Evolutionary conservation across 1,140 invertebrate species (phyloP).

Genomic region (Dolichoris vasculosae): DNA sequence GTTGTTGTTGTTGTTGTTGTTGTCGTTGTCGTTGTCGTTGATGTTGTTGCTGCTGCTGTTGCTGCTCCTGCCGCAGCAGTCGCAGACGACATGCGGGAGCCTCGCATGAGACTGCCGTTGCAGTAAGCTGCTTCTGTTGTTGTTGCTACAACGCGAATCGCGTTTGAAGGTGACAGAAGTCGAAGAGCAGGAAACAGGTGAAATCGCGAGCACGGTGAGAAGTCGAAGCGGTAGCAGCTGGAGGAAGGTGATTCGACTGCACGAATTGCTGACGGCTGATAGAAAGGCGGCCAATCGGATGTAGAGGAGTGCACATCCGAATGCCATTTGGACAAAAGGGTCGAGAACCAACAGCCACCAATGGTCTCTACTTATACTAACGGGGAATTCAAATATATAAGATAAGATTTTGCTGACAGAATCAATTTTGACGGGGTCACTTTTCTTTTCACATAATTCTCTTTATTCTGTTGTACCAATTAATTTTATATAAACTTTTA

Average conservation of each 20-base stretch:
- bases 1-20: too few species aligned
- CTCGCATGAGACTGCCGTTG: constrained; percentile 9
- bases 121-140: neutral
- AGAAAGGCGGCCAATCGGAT: constrained; percentile 73
- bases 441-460: constrained; percentile 49
- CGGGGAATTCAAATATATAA: constrained; percentile 75
- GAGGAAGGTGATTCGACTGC: constrained; percentile 46
- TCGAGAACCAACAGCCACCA: constrained; percentile 74
- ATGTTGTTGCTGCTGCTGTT: too few species aligned
- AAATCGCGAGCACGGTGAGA: constrained; percentile 33
- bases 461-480: constrained; percentile 54
- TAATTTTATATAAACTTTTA: constrained; percentile 3
- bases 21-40: too few species aligned
- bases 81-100: neutral
- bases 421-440: constrained; percentile 63
- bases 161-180: constrained; percentile 27
- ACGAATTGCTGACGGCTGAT: constrained; percentile 63
- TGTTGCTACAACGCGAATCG: constrained; percentile 40
- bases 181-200: constrained; percentile 34
- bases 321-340: constrained; percentile 74
- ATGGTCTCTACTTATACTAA: constrained; percentile 76
- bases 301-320: constrained; percentile 71
- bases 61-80: too few species aligned
- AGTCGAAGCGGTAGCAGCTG: constrained; percentile 35
- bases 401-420: constrained; percentile 66